Evolutionary conservation across 2,797 vertebrate genomes (phyloP).

Genomic region (Phrynocephalus guinanensis): DNA sequence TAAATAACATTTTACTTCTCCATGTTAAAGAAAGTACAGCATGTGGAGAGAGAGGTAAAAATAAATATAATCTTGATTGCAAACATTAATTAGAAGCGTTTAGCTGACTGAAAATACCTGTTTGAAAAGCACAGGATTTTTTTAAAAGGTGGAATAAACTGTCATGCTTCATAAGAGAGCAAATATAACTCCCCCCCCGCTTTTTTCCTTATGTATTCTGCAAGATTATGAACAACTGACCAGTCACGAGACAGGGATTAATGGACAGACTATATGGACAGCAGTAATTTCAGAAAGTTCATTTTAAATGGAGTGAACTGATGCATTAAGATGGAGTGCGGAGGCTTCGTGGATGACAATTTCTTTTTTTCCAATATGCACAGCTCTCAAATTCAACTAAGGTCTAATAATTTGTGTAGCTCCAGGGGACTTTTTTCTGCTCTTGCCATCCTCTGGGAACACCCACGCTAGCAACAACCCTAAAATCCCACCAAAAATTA

Average conservation of each 20-base stretch:
- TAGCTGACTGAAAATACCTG: too few species aligned
- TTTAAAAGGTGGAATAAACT: background rate
- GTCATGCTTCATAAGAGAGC: background rate
- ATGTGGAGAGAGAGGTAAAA: too few species aligned
- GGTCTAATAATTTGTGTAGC: background rate
- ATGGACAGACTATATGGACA: background rate
- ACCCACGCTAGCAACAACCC: too few species aligned
- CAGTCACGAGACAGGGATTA: background rate
- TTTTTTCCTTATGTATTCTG: background rate
- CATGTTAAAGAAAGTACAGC: too few species aligned
- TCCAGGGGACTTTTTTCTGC: too few species aligned
- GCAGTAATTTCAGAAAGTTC: background rate
- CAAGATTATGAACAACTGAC: background rate
- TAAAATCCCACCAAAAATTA: too few species aligned
- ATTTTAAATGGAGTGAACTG: slow-evolving; percentile 4
- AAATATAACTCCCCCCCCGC: background rate
- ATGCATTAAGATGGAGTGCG: background rate
- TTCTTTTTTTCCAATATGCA: background rate
- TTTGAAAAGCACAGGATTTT: too few species aligned
- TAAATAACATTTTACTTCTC: too few species aligned
- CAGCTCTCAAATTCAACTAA: background rate
- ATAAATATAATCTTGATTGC: too few species aligned
- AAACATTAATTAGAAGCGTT: too few species aligned
- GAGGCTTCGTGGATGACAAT: background rate
- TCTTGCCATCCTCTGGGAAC: too few species aligned